Conservation (phyloP, 2,797 vertebrate genomes). For the Macroramphosus scolopax region DNA sequence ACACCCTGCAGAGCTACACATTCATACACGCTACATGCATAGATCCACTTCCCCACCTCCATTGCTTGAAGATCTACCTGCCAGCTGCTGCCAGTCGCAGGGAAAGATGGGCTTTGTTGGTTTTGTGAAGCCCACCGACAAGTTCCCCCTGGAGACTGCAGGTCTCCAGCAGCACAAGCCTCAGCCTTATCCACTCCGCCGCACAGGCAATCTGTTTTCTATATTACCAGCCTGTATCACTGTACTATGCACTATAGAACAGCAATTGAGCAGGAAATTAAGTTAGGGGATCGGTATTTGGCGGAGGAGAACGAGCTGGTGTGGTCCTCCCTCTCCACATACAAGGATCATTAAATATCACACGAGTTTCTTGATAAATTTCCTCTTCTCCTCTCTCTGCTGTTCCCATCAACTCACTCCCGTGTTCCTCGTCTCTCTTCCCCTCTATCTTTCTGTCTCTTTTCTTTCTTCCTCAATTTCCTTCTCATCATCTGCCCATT, state of each 20-base stretch:
- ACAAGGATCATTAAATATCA: conserved; percentile 88
- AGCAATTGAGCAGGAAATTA: conserved; percentile 90
- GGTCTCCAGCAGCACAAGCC: conserved; percentile 80
- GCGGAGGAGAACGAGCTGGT: conserved; percentile 80
- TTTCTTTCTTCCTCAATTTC: conserved; percentile 65
- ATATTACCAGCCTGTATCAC: conserved; percentile 86
- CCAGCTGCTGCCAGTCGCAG: conserved; percentile 84
- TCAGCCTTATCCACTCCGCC: conserved; percentile 81
- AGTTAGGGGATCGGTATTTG: conserved; percentile 88
- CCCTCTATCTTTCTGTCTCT: conserved; percentile 40
- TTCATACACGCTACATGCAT: conserved; percentile 24
- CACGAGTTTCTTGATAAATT: conserved; percentile 83
- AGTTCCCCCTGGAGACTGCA: conserved; percentile 80
- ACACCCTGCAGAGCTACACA: conserved; percentile 27
- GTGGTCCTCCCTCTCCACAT: conserved; percentile 81
- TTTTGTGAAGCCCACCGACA: conserved; percentile 85
- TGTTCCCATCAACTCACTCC: conserved; percentile 65
- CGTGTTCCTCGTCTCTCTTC: conserved; percentile 37
- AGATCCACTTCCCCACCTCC: conserved; percentile 68
- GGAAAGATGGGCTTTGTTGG: conserved; percentile 85
- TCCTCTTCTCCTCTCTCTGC: conserved; percentile 64
- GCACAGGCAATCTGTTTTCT: conserved; percentile 88
- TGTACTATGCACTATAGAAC: conserved; percentile 89
- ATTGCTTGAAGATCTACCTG: conserved; percentile 76
- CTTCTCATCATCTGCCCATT: conserved; percentile 61